Percentiles rank a stretch among this genome's conserved stretches.
These are phyloP conservation scores for Coptotermes formosanus DNA, from an alignment of 1,140 invertebrate genomes.

Conservation along the genomic window DNA sequence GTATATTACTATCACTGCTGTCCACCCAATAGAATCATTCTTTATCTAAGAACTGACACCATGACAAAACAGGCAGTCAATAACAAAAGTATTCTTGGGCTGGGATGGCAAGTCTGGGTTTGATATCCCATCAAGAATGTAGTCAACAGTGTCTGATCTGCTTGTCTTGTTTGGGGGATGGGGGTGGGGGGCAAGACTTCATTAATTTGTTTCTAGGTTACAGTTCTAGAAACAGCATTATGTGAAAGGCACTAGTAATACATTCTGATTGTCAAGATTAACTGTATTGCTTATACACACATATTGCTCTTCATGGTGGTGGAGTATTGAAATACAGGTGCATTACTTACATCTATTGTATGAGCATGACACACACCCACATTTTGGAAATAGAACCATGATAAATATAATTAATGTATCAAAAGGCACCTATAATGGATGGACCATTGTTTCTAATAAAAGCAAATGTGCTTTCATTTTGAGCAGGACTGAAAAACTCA, in stretches of 20 bases:
- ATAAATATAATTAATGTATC: not conserved
- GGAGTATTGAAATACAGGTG: not conserved
- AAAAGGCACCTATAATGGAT: conserved; percentile 25
- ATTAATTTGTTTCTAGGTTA: not conserved
- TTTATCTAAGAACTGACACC: not conserved
- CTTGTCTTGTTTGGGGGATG: not conserved
- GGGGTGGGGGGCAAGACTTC: not conserved
- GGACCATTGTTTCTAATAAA: conserved; percentile 10
- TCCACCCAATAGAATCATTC: not conserved
- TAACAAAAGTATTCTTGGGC: not conserved
- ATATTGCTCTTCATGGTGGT: not conserved
- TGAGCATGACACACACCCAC: not conserved
- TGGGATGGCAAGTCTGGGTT: not conserved
- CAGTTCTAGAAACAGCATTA: not conserved
- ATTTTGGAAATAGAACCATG: not conserved
- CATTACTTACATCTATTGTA: not conserved
- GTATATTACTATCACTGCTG: not conserved
- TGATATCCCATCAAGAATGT: not conserved
- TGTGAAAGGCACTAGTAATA: conserved; percentile 2
- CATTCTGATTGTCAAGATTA: not conserved
- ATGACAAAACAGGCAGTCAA: not conserved
- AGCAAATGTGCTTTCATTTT: conserved; percentile 22
- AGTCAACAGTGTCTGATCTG: not conserved
- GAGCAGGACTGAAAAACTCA: not conserved
- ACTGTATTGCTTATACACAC: not conserved